Base-by-base conservation (phyloP, 1,140 invertebrate genomes). In the Capitella teleta region DNA sequence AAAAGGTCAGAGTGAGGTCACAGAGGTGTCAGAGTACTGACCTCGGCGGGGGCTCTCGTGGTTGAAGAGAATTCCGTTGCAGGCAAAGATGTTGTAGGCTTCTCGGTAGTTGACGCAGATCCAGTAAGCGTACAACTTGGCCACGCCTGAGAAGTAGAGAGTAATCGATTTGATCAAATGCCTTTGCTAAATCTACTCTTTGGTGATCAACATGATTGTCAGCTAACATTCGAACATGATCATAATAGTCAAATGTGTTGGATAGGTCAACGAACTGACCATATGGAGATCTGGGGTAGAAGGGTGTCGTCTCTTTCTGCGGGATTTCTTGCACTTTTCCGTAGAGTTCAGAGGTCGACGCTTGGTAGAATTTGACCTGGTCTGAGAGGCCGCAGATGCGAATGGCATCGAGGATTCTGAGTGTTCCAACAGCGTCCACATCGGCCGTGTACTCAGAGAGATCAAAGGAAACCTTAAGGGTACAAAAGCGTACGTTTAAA, bases 201-300 rank as follows among this genome's bases (percentile, higher is more conserved):
- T 34, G 36, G 2, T 3, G 2, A 18, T 18, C n/a, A 18, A 5
- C n/a, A n/a, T n/a, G n/a, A n/a, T n/a, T n/a, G n/a, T n/a, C n/a
- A n/a, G n/a, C n/a, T n/a, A n/a, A n/a, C n/a, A n/a, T n/a, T n/a
- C n/a, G n/a, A n/a, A n/a, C n/a, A n/a, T n/a, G n/a, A n/a, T n/a
- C n/a, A n/a, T n/a, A n/a, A n/a, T n/a, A n/a, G n/a, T n/a, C n/a
- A n/a, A n/a, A n/a, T n/a, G n/a, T n/a, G n/a, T n/a, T n/a, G n/a
- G n/a, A n/a, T n/a, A n/a, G n/a, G n/a, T n/a, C n/a, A n/a, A n/a
- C n/a, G n/a, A 6, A 32, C 61, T 57, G 77, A 97, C 94, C 96
- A 78, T 99, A 99, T 10, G 96, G 96, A n/a, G 94, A 98, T 63
- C 94, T 76, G 5, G 96, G 96, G 76, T 98, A 98, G 72, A 99